Percentiles rank a stretch among this genome's conserved stretches.
Conservation (phyloP, 2,797 vertebrate species). For the Lepidocolaptes lacrymiger region DNA sequence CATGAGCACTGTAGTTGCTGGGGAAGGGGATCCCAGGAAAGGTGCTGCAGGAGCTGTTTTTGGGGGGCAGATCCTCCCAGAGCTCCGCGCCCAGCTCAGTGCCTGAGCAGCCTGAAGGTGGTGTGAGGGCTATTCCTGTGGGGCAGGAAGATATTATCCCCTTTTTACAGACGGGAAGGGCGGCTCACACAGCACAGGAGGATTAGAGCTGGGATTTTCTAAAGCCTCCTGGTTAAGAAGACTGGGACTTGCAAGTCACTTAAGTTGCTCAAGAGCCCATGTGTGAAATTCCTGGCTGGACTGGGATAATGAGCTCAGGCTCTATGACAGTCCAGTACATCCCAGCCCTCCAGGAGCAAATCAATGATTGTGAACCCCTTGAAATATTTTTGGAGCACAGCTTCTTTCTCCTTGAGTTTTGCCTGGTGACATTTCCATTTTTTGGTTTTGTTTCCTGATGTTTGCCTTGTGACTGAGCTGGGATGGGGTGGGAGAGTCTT, state of each 20-base stretch:
- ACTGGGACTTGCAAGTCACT: neutral
- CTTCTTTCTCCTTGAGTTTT: neutral
- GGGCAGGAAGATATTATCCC: neutral
- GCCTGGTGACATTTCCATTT: neutral
- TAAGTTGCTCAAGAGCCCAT: neutral
- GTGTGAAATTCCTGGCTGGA: neutral
- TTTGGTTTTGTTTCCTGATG: neutral
- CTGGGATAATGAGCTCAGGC: accelerated
- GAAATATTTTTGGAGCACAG: neutral
- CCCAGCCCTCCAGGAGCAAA: neutral
- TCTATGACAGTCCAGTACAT: accelerated
- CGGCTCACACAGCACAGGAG: neutral
- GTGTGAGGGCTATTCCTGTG: neutral
- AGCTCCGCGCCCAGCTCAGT: neutral
- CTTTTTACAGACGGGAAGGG: neutral
- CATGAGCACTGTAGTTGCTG: accelerated
- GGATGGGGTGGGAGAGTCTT: neutral
- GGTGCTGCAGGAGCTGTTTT: accelerated
- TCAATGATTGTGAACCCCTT: accelerated
- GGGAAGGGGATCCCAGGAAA: neutral
- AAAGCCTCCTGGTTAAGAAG: neutral
- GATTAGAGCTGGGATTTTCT: conserved; percentile 32
- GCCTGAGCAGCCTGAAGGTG: accelerated
- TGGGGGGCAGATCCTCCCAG: accelerated
- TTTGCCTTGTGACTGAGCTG: neutral